A percentile compares a stretch with the other conserved stretches of the same genome.
These are phyloP conservation scores for Tragelaphus oryx DNA, from an alignment of 2,797 vertebrate genomes.

Conservation along the genomic window DNA sequence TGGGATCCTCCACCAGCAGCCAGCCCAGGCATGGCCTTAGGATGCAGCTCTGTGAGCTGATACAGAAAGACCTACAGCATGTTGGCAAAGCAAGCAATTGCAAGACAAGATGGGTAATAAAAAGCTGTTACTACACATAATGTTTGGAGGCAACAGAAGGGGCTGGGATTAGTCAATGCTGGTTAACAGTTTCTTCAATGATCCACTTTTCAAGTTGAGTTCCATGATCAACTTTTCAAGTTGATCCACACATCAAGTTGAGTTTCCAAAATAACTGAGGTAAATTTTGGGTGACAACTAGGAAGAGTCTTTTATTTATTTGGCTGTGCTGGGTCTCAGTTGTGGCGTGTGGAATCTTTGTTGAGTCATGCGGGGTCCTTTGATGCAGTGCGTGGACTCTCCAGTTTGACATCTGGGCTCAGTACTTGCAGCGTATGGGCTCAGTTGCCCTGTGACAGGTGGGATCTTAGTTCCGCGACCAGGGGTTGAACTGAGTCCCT, in stretches of 20 bases:
- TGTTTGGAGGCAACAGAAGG: neutral
- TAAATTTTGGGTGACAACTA: neutral
- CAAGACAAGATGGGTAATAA: neutral
- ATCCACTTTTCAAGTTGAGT: neutral
- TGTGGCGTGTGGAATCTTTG: neutral
- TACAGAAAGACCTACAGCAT: rapidly evolving
- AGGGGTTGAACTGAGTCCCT: neutral
- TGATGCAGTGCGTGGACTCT: neutral
- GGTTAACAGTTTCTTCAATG: neutral
- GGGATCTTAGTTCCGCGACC: neutral
- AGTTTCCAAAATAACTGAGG: neutral
- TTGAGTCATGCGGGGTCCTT: neutral
- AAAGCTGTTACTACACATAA: neutral
- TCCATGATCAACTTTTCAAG: neutral
- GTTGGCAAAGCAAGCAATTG: neutral
- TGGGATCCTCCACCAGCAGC: rapidly evolving
- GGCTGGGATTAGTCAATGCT: neutral
- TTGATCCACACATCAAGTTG: neutral
- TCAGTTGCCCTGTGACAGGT: neutral
- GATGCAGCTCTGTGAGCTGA: neutral
- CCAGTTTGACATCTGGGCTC: neutral
- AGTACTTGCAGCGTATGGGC: neutral
- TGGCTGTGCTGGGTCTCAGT: neutral
- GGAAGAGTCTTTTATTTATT: neutral
- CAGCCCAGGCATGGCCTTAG: rapidly evolving